Evolutionary conservation across 2,113 vertebrate genomes (phyloP).

Genomic region (Cavia porcellus): DNA sequence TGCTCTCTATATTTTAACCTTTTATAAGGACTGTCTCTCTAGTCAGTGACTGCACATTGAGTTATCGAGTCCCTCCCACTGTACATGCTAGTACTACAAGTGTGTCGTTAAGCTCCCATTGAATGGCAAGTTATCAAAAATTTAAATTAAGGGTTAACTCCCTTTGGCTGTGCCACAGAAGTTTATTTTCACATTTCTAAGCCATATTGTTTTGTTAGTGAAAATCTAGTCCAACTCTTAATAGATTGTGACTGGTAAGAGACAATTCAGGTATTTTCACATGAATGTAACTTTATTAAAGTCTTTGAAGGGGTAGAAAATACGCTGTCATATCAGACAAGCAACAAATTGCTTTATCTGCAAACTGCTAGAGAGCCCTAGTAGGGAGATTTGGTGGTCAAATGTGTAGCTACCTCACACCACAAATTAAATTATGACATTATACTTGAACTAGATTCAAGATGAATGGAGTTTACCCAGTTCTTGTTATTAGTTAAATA

Average conservation of each 20-base stretch:
- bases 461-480: neutral
- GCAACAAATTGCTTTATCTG: neutral
- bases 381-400: neutral
- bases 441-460: neutral
- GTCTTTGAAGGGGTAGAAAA: constrained; percentile 44
- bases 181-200: constrained; percentile 53
- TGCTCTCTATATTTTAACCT: constrained; percentile 43
- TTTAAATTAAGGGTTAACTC: constrained; percentile 21
- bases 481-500: constrained; percentile 48
- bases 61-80: constrained; percentile 3
- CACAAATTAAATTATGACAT: neutral
- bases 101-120: constrained; percentile 44
- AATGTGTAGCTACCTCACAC: neutral
- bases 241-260: constrained; percentile 19
- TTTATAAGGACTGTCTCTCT: constrained; percentile 59
- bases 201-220: constrained; percentile 41
- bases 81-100: neutral
- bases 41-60: constrained; percentile 31
- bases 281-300: constrained; percentile 27
- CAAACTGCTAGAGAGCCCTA: neutral
- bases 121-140: constrained; percentile 33
- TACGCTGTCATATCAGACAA: neutral
- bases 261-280: constrained; percentile 55
- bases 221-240: constrained; percentile 54
- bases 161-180: constrained; percentile 55